These are phyloP conservation scores for Limnothrissa miodon DNA, from an alignment of 2,113 vertebrate species.

Conservation along the genomic window DNA sequence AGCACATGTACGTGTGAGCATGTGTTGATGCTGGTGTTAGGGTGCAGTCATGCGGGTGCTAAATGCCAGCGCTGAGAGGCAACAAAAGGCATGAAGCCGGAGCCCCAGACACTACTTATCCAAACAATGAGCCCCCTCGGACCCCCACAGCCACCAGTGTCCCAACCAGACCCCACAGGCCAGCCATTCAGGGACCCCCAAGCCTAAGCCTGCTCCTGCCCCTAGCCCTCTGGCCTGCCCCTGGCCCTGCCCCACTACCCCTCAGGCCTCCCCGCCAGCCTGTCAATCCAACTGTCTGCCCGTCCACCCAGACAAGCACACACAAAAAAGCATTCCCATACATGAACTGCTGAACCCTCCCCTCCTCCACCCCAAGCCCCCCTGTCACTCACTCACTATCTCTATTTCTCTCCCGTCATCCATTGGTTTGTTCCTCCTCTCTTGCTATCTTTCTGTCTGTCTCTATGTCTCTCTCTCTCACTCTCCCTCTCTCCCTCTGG, in stretches of 20 bases:
- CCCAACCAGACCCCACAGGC: slow-evolving; percentile 62
- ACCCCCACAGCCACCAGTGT: slow-evolving; percentile 39
- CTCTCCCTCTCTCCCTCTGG: slow-evolving; percentile 55
- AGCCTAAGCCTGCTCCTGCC: background rate
- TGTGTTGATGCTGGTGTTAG: slow-evolving; percentile 46
- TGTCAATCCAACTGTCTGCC: no score
- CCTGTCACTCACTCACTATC: background rate
- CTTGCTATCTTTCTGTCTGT: background rate
- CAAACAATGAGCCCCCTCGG: slow-evolving; percentile 69
- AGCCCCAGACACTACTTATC: slow-evolving; percentile 75
- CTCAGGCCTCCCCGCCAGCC: background rate
- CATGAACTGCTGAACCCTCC: slow-evolving; percentile 77
- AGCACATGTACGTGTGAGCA: background rate
- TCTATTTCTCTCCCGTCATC: background rate
- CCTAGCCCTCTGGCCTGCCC: no score
- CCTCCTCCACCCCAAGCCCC: slow-evolving; percentile 15
- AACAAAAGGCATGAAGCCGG: slow-evolving; percentile 72
- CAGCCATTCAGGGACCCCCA: slow-evolving; percentile 20
- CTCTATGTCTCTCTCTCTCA: background rate
- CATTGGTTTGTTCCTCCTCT: background rate
- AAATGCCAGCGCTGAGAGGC: slow-evolving; percentile 58
- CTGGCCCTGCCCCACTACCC: no score
- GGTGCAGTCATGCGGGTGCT: slow-evolving; percentile 64
- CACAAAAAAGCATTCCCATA: slow-evolving; percentile 78
- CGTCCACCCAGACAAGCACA: slow-evolving; percentile 64